Conservation (phyloP, 2,888 invertebrate genomes). For the Nymphalis polychloros region DNA sequence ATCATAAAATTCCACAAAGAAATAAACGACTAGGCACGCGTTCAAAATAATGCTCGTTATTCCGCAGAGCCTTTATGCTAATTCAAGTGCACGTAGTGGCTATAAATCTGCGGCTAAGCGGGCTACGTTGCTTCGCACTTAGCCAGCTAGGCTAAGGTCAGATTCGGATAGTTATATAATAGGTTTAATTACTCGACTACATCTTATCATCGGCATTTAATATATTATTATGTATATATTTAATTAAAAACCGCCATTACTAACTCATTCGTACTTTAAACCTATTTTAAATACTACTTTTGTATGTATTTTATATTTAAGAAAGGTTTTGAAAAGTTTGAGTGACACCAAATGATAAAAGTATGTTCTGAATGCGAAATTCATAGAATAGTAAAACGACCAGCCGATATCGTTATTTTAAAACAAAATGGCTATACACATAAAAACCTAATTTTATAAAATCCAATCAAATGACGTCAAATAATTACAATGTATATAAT, state of each 20-base stretch:
- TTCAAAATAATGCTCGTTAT: conserved; percentile 2
- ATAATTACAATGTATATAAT: too few relatives aligned
- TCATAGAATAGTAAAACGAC: too few relatives aligned
- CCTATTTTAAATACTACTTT: too few relatives aligned
- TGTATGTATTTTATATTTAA: too few relatives aligned
- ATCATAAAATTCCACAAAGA: conserved; percentile 2
- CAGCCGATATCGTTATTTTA: too few relatives aligned
- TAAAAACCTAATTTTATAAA: too few relatives aligned
- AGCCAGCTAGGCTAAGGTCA: conserved; percentile 15
- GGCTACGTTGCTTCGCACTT: conserved; percentile 25
- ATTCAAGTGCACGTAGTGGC: conserved; percentile 16
- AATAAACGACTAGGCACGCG: conserved; percentile 3
- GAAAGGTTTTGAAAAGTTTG: too few relatives aligned
- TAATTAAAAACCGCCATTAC: background rate
- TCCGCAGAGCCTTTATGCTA: conserved; percentile 19
- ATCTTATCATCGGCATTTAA: background rate
- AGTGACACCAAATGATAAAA: too few relatives aligned
- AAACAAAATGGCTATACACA: too few relatives aligned
- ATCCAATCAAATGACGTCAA: too few relatives aligned
- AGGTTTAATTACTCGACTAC: background rate
- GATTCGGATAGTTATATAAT: conserved; percentile 8
- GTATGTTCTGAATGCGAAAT: too few relatives aligned
- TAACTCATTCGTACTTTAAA: background rate
- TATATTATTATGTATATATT: background rate
- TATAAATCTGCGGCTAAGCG: conserved; percentile 28